Evolutionary conservation across 2,888 invertebrate species (phyloP).

Genomic region (Caenorhabditis sp.): DNA sequence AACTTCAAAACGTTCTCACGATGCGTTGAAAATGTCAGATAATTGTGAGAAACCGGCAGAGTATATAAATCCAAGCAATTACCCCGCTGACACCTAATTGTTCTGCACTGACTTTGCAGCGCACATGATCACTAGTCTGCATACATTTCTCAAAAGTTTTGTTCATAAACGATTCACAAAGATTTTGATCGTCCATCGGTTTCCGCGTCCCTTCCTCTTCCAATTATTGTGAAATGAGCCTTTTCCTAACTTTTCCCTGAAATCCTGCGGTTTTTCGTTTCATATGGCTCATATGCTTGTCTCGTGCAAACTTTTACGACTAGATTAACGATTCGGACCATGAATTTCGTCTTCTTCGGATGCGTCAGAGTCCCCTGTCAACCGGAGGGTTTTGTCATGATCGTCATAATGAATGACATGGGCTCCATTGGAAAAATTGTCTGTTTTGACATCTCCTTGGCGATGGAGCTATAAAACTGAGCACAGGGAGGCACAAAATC

Average conservation of each 20-base stretch:
- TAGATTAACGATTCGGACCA: conserved; percentile 33
- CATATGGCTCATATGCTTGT: background rate
- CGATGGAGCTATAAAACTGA: background rate
- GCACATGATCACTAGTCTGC: background rate
- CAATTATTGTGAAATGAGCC: conserved; percentile 23
- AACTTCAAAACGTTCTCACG: background rate
- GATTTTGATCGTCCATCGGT: no score
- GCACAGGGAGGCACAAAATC: background rate
- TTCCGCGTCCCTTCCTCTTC: background rate
- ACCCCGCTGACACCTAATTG: conserved; percentile 28
- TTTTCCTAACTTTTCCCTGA: no score
- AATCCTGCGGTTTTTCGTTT: no score
- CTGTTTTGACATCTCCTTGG: conserved; percentile 21
- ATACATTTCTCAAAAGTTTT: background rate
- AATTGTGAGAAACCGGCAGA: conserved; percentile 18
- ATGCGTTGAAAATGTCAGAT: background rate
- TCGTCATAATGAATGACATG: no score
- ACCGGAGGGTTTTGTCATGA: no score
- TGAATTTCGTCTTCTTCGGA: conserved; percentile 3
- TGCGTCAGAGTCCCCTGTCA: conserved; percentile 11
- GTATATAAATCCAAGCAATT: conserved; percentile 18
- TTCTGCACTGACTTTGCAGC: background rate
- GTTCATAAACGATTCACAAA: no score
- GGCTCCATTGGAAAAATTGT: no score
- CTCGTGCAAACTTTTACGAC: conserved; percentile 4